Evolutionary conservation across 2,888 invertebrate genomes (phyloP).

Genomic region (Conomelus anceps): DNA sequence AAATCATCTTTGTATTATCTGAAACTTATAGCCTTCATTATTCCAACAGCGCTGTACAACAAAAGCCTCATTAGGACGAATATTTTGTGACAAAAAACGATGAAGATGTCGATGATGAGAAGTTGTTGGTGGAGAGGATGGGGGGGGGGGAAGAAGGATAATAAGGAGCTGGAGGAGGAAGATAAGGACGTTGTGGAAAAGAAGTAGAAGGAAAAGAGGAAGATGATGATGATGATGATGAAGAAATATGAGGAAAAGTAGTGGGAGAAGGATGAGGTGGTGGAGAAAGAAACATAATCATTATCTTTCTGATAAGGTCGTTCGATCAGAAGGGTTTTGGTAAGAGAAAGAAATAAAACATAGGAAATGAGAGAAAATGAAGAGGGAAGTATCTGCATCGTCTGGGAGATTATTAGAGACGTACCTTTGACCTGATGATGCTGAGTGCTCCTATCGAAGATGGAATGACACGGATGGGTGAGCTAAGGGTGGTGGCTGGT

Average conservation of each 20-base stretch:
- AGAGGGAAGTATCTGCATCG: not conserved
- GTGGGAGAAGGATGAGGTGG: not conserved
- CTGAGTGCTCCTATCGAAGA: not conserved
- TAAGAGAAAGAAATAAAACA: not conserved
- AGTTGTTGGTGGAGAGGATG: not conserved
- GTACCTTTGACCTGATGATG: not conserved
- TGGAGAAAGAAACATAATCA: not conserved
- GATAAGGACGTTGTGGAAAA: not conserved
- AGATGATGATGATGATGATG: not conserved
- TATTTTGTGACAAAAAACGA: not conserved
- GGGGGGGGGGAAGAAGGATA: not conserved
- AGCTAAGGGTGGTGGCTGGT: too few relatives aligned
- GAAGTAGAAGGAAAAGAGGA: not conserved
- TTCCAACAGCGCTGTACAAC: not conserved
- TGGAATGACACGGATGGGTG: not conserved
- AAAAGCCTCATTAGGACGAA: not conserved
- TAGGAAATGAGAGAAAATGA: not conserved
- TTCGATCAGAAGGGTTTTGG: not conserved
- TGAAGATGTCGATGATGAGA: not conserved
- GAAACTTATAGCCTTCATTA: not conserved
- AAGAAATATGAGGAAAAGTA: not conserved
- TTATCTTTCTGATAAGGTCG: not conserved
- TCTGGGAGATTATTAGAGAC: too few relatives aligned
- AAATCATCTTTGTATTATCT: not conserved
- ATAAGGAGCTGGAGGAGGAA: too few relatives aligned